Evolutionary conservation across 92 coral and sea anemone genomes (phyloP), one percentile per base, ranked within the genome.

Genomic region (Palythoa grandiflora): DNA sequence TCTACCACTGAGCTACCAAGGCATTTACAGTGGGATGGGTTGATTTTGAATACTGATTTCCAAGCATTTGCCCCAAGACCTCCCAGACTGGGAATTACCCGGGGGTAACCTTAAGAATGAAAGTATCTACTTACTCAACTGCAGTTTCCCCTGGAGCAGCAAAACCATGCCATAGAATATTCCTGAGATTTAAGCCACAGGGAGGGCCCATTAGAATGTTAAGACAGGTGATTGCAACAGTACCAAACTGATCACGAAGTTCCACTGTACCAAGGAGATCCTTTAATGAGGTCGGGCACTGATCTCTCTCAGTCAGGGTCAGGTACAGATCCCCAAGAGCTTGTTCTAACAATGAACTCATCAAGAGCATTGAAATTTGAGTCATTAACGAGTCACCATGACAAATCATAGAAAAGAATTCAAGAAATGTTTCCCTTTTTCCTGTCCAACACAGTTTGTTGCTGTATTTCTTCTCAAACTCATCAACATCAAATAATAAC

Each of bases 81-180:
- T 28, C 28, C 28, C 28, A 28, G 28, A 28, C 28, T 28, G 28
- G 28, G 50, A 44, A 2, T 44, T 44, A 3, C 4, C 50, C 7
- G 5, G 50, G 13, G 17, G 1, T 14, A 5, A 59, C 65, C 13
- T 9, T 10, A 59, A 4, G 10, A 3, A 59, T 4, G 13, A 59
- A 13, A 9, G 44, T 21, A 6, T 21, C 2, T 47, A 92, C 99
- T 90, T 92, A 96, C 99, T 93, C 92, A 12, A 87, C 36, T 35
- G 94, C 93, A 51, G 93, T 84, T 80, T 96, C 99, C 68, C 89
- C 87, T 3, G 93, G 96, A 12, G 96, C 92, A 21, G 78, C 86
- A 91, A 96, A 96, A 7, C 99, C 99, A 95, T 96, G 99, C 99
- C 99, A 96, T 20, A 93, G 83, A 35, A 96, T 83, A 90, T 96